Evolutionary conservation across 2,113 vertebrate genomes (phyloP), one percentile per base, ranked within the genome.

Genomic region (Larimichthys polyactis): DNA sequence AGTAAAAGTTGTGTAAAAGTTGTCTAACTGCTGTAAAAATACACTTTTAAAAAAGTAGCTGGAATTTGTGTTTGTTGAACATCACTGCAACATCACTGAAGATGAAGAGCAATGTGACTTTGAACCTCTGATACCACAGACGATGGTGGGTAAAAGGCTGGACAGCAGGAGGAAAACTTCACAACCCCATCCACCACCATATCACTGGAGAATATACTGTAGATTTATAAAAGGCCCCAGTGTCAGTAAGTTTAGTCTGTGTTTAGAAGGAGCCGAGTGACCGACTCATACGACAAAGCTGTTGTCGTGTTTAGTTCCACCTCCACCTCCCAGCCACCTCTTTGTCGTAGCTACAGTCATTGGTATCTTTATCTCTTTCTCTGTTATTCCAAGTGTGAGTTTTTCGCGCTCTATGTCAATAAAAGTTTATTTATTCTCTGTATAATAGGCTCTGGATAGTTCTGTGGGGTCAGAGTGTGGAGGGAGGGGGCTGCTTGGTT

Each of bases 381-480:
- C 66, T 83, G 72, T 87, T 51, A 76, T 68, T 85, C 48, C 36
- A 72, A 65, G 44, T 86, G 78, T 89, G 57, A 71, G 5, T 83
- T 83, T 60, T 75, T 81, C 58, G 54, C 78, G 81, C 22, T 78
- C 57, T 82, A 2, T 82, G 83, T 84, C 74, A 87, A 91, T 90
- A 91, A 92, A 91, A 83, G 55, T 71, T 14, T 87, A 87, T 86
- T 91, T 84, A 88, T 92, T 91, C 85, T 91, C 79, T 58, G 27
- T 85, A 85, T 32, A 76, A 59, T 40, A 70, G 86, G 10, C 55
- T 82, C 59, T 69, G 51, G 24, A 22, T 62, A 62, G 32, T 57
- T 89, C 27, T 83, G 40, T 78, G 51, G 59, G 43, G 17, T 27
- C 2, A 20, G 0, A 49, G 8, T 44, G 20, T 51, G 43, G 0